A percentile compares a stretch with the other conserved stretches of the same genome.
phyloP scores from a whole-genome alignment of 2,797 vertebrate genomes.

The Acanthurus leucopareius region DNA sequence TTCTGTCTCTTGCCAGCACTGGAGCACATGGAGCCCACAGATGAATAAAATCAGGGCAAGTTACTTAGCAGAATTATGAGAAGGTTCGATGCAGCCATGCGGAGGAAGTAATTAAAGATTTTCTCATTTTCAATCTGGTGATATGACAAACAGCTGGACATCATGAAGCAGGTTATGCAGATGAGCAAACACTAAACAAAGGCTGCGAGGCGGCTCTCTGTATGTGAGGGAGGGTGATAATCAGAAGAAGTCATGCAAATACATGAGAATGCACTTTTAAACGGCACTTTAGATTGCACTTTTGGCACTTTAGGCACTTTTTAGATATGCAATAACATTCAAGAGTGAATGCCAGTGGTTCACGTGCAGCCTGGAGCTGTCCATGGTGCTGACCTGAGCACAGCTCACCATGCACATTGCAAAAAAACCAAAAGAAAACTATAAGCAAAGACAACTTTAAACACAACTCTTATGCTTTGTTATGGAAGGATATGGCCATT shows the following conservation, averaged over 20 bases:
- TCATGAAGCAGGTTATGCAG: constrained; percentile 2
- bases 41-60: constrained; percentile 28
- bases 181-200: constrained; percentile 16
- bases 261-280: constrained; percentile 2
- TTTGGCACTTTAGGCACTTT: neutral
- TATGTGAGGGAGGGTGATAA: neutral
- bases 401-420: neutral
- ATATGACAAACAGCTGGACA: constrained; percentile 8
- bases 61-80: constrained; percentile 28
- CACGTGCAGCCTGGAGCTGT: constrained; percentile 44
- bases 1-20: constrained; percentile 61
- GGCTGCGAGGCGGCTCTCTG: neutral
- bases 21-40: constrained; percentile 54
- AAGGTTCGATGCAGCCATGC: neutral
- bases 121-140: neutral
- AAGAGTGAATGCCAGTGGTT: neutral
- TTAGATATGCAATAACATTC: neutral
- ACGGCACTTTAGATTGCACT: no score
- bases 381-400: constrained; percentile 66
- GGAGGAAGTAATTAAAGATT: neutral
- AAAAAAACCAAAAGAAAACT: no score
- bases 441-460: neutral
- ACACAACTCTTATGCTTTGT: neutral
- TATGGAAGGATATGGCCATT: constrained; percentile 99
- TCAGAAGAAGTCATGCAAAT: constrained; percentile 13